Evolutionary conservation across 2,888 invertebrate genomes (phyloP).

Genomic region (Drosophila quinaria): DNA sequence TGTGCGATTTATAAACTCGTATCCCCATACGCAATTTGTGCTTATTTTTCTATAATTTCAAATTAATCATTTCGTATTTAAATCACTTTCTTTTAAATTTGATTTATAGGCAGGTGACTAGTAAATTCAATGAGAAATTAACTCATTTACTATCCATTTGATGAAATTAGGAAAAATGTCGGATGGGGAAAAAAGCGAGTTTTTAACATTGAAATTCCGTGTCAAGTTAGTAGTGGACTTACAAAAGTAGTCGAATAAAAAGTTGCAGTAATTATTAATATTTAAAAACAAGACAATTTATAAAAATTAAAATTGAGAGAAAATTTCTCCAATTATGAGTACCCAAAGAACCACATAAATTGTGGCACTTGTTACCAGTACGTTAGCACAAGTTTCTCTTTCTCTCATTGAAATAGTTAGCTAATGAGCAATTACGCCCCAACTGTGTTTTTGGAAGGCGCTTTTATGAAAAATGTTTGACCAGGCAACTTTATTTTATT

Average conservation of each 20-base stretch:
- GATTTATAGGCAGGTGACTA: background rate
- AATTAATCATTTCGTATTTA: constrained; percentile 16
- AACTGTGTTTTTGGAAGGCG: background rate
- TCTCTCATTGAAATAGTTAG: constrained; percentile 15
- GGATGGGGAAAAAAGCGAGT: too few species aligned
- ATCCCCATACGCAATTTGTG: constrained; percentile 7
- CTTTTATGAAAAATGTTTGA: constrained; percentile 16
- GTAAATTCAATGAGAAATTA: too few species aligned
- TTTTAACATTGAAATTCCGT: too few species aligned
- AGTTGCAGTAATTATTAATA: too few species aligned
- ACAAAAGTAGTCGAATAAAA: too few species aligned
- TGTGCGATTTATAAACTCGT: background rate
- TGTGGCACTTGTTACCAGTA: background rate
- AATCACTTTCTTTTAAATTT: background rate
- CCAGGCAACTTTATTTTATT: constrained; percentile 4
- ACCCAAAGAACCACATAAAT: background rate
- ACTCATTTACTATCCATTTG: too few species aligned
- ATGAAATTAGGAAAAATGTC: too few species aligned
- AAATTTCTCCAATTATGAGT: too few species aligned
- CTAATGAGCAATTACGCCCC: constrained; percentile 27
- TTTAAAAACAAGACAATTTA: too few species aligned
- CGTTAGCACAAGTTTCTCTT: too few species aligned
- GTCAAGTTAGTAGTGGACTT: too few species aligned
- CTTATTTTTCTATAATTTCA: constrained; percentile 1
- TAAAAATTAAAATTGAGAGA: too few species aligned